These are phyloP conservation scores for Pomatorhinus ruficollis DNA, from an alignment of 2,113 vertebrate genomes.

Conservation along the genomic window DNA sequence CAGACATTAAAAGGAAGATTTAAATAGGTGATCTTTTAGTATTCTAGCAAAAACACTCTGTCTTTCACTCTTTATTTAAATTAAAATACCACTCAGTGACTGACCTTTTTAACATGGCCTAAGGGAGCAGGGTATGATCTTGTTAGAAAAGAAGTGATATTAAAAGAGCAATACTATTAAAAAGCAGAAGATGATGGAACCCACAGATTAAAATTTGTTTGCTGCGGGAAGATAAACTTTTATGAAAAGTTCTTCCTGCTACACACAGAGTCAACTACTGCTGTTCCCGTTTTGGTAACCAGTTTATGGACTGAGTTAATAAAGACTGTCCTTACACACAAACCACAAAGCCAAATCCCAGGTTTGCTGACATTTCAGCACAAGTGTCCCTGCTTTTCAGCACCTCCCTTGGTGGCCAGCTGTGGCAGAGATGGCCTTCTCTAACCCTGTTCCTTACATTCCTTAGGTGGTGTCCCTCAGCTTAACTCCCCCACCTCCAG, in stretches of 20 bases:
- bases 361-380: background rate
- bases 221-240: constrained; percentile 23
- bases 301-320: background rate
- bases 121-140: constrained; percentile 60
- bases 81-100: constrained; percentile 65
- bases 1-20: constrained; percentile 53
- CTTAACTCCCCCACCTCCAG: background rate
- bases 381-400: background rate
- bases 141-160: constrained; percentile 46
- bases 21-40: constrained; percentile 53
- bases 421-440: background rate
- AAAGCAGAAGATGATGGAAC: constrained; percentile 13
- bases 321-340: background rate
- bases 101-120: constrained; percentile 71
- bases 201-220: constrained; percentile 30
- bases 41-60: constrained; percentile 38
- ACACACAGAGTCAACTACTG: background rate
- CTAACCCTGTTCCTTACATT: background rate
- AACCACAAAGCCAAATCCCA: background rate
- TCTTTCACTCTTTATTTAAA: constrained; percentile 62
- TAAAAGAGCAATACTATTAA: constrained; percentile 48
- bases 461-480: background rate
- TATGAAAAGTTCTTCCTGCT: background rate
- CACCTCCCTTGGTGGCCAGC: background rate
- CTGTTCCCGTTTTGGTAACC: background rate